Percentiles rank a stretch among this genome's conserved stretches.
Evolutionary conservation across 2,113 vertebrate species (phyloP).

Genomic region (Alethe castanea): DNA sequence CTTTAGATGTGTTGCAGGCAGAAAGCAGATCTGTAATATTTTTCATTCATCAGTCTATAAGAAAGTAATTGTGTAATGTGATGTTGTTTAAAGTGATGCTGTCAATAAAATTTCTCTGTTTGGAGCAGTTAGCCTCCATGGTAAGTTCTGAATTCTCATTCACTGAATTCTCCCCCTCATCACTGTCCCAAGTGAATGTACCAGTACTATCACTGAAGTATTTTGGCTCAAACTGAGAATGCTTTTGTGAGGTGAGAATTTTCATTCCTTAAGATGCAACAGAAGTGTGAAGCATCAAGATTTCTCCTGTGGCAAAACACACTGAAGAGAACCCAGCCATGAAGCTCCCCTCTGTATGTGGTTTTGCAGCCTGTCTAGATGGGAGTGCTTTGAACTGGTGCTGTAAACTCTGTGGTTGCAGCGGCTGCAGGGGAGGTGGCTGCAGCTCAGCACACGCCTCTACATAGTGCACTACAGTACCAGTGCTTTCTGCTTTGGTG

Average conservation of each 20-base stretch:
- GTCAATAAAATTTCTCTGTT: background rate
- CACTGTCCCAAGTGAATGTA: background rate
- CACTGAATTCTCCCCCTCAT: background rate
- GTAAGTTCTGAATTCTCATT: background rate
- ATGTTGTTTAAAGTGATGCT: background rate
- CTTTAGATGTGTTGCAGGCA: background rate
- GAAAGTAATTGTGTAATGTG: background rate
- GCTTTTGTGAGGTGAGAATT: background rate
- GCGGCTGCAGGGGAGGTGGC: background rate
- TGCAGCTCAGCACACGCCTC: background rate
- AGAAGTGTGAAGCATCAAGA: background rate
- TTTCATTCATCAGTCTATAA: background rate
- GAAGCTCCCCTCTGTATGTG: background rate
- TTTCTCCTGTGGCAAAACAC: background rate
- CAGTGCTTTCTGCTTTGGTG: background rate
- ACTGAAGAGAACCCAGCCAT: background rate
- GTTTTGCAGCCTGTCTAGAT: background rate
- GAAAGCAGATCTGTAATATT: background rate
- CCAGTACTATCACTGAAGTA: background rate
- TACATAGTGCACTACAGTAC: background rate
- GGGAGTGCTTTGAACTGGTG: background rate
- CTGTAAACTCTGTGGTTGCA: background rate
- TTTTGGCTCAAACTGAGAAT: background rate
- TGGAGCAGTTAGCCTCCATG: background rate
- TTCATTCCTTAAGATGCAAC: background rate